Evolutionary conservation across 92 coral and sea anemone genomes (phyloP).

Genomic region (Umimayanthus kanabou): DNA sequence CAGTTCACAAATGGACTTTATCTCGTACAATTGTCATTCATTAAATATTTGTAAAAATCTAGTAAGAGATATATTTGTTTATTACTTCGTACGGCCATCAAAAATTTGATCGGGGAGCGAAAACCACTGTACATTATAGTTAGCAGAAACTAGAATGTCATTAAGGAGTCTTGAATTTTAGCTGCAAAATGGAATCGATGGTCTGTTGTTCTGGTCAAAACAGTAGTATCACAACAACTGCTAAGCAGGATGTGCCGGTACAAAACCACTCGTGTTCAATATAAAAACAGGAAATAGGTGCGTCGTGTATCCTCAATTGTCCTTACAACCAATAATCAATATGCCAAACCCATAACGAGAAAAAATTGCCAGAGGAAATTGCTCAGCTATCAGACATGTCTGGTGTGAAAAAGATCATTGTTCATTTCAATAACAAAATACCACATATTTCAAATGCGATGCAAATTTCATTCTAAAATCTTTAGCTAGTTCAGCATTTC

Average conservation of each 20-base stretch:
- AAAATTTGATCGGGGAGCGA: not conserved
- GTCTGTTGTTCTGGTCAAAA: not conserved
- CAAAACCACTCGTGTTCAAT: constrained; percentile 11
- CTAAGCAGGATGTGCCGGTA: constrained; percentile 1
- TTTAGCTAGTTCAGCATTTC: not conserved
- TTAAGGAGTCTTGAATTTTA: not conserved
- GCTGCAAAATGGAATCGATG: not conserved
- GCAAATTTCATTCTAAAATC: not conserved
- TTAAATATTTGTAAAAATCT: constrained; percentile 18
- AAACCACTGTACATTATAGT: not conserved
- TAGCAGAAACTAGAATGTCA: no score
- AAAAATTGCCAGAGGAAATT: constrained; percentile 11
- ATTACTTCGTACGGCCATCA: not conserved
- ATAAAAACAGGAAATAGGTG: constrained; percentile 43
- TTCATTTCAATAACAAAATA: not conserved
- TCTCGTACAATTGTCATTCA: not conserved
- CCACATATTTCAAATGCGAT: not conserved
- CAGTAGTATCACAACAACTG: not conserved
- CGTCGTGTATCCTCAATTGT: constrained; percentile 21
- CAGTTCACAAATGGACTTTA: not conserved
- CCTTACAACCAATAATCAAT: constrained; percentile 9
- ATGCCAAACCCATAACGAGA: constrained; percentile 28
- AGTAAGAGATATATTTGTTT: not conserved
- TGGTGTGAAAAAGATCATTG: not conserved
- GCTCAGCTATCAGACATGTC: not conserved